Conservation (phyloP, 37 sponge, comb jelly and placozoan genomes). For the Eunapius fragilis region DNA sequence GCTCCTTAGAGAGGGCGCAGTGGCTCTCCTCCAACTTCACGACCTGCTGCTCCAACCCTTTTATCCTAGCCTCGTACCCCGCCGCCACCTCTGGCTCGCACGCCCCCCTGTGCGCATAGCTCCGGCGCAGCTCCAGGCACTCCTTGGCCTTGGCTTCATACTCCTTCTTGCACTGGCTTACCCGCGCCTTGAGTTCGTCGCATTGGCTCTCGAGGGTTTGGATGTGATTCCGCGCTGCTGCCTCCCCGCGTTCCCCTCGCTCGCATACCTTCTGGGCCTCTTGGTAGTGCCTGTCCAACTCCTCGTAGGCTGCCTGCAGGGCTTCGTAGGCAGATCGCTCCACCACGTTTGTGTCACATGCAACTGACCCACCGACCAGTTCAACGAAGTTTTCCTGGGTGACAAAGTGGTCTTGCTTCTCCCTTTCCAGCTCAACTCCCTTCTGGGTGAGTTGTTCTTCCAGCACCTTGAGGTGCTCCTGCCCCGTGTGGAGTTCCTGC, state of each 20-base stretch:
- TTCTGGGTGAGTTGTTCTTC: constrained; percentile 14
- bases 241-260: neutral
- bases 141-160: constrained; percentile 15
- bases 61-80: neutral
- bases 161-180: constrained; percentile 26
- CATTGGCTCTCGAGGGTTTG: neutral
- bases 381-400: neutral
- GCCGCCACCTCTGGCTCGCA: neutral
- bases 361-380: neutral
- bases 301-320: constrained; percentile 1
- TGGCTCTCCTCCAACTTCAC: neutral
- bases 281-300: neutral
- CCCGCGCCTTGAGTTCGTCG: neutral
- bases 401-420: constrained; percentile 25
- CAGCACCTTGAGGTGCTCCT: neutral
- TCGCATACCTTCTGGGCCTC: neutral
- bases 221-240: neutral
- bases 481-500: neutral
- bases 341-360: neutral
- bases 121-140: neutral
- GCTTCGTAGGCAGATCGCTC: constrained; percentile 33
- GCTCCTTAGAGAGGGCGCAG: neutral
- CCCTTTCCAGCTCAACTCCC: neutral
- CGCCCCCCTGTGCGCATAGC: neutral
- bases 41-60: neutral